Evolutionary conservation across 2,797 vertebrate species (phyloP), one percentile per base, ranked within the genome.

Genomic region (Chelmon rostratus): DNA sequence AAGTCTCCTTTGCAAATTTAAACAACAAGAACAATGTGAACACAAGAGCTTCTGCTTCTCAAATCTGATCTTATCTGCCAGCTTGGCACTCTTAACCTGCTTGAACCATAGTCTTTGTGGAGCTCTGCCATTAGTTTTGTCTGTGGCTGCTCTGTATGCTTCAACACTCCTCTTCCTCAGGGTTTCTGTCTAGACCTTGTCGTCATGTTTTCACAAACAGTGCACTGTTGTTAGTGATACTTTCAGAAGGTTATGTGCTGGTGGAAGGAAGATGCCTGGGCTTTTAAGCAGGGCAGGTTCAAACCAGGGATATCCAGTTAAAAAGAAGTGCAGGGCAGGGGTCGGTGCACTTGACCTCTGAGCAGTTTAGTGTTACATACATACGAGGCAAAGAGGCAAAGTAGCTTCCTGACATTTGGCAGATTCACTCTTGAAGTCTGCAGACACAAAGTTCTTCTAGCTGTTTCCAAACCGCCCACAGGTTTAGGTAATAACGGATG

Each of bases 271-370:
- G 61, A 28, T 33, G 42, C 1, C 5, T 7, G 28, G 9, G 25
- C 42, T 5, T 81, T 73, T 19, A 25, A 68, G 62, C 53, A 28
- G 49, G 25, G 15, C 50, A n/a, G 59, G 16, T 70, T n/a, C 11
- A 54, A 16, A 82, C 44, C 21, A 10, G 42, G n/a, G 42, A 33
- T 66, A 49, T 80, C 50, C 42, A 52, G 68, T 86, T 86, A 57
- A 83, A 79, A 82, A 44, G 47, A 18, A 21, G 73, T 23, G 63
- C 0, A 66, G 76, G 52, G 10, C 49, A 11, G 23, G 52, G 83
- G 75, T 81, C 68, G 42, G 8, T 6, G 63, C 73, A 46, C 66
- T 37, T 83, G 79, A 88, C 77, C 72, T 80, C 67, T 58, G 47
- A 23, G 62, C 0, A 8, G 50, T 61, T 40, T 79, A 61, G 46